Percentiles rank a stretch among this genome's conserved stretches.
Evolutionary conservation across 2,113 vertebrate genomes (phyloP).

Genomic region (Halichoeres trimaculatus): DNA sequence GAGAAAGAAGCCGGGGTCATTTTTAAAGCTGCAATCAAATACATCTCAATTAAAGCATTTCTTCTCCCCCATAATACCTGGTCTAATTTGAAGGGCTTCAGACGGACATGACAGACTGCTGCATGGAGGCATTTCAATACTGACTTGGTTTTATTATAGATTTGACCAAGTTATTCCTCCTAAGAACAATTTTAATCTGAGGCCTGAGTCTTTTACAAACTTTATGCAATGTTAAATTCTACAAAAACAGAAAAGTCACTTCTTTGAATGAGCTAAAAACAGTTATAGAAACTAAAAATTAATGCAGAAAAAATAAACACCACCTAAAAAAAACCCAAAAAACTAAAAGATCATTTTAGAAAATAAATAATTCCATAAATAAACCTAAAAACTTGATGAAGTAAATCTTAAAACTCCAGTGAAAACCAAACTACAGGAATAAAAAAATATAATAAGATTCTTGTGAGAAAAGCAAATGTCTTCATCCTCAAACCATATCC

Average conservation of each 20-base stretch:
- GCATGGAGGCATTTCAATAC: slow-evolving; percentile 13
- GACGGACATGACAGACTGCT: slow-evolving; percentile 18
- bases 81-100: slow-evolving; percentile 58
- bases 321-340: no score
- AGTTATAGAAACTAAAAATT: not conserved
- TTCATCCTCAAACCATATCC: not conserved
- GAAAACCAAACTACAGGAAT: no score
- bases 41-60: slow-evolving; percentile 72
- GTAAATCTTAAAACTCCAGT: not conserved
- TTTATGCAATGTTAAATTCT: not conserved
- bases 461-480: no score
- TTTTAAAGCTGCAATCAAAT: slow-evolving; percentile 70
- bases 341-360: no score
- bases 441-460: no score
- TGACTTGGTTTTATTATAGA: not conserved
- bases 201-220: slow-evolving; percentile 4
- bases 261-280: no score
- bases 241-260: not conserved
- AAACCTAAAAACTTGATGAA: not conserved
- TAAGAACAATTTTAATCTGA: not conserved
- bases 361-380: no score
- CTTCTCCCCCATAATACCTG: slow-evolving; percentile 39
- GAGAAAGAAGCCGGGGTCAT: slow-evolving; percentile 6
- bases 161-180: slow-evolving; percentile 9
- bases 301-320: not conserved